A percentile compares a stretch with the other conserved stretches of the same genome.
Conservation (phyloP, 2,113 vertebrate genomes). For the Chamaea fasciata region DNA sequence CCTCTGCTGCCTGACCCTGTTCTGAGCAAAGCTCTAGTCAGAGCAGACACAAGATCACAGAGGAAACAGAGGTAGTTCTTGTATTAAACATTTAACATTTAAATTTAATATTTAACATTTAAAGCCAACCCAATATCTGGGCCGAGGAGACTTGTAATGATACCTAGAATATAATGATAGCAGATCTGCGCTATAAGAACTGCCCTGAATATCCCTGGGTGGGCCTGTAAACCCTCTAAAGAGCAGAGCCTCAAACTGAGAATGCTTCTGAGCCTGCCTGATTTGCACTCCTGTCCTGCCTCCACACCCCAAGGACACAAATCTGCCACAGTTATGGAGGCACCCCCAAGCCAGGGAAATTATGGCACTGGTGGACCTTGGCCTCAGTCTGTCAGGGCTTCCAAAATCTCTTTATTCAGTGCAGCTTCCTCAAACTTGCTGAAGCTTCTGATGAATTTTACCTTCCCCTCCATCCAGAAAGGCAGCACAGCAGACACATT, state of each 20-base stretch:
- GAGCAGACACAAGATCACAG: background rate
- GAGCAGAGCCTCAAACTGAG: background rate
- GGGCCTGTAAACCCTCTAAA: background rate
- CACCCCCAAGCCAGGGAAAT: background rate
- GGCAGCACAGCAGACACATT: background rate
- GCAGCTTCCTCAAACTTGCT: fast-evolving
- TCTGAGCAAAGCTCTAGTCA: background rate
- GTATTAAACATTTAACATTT: background rate
- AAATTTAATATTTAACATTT: background rate
- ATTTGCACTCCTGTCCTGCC: background rate
- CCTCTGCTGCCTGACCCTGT: background rate
- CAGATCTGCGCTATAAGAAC: fast-evolving
- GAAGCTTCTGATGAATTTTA: background rate
- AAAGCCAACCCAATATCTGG: background rate
- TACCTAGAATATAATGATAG: background rate
- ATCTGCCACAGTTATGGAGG: background rate
- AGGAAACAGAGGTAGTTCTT: background rate
- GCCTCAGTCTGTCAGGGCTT: background rate
- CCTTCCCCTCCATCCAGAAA: background rate
- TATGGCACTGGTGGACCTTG: background rate
- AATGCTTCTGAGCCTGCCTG: background rate
- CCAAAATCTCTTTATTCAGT: background rate
- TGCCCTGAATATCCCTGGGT: background rate
- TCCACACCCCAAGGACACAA: background rate
- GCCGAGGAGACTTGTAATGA: background rate